Conservation (phyloP, 2,113 vertebrate species). For the Loxodonta africana region DNA sequence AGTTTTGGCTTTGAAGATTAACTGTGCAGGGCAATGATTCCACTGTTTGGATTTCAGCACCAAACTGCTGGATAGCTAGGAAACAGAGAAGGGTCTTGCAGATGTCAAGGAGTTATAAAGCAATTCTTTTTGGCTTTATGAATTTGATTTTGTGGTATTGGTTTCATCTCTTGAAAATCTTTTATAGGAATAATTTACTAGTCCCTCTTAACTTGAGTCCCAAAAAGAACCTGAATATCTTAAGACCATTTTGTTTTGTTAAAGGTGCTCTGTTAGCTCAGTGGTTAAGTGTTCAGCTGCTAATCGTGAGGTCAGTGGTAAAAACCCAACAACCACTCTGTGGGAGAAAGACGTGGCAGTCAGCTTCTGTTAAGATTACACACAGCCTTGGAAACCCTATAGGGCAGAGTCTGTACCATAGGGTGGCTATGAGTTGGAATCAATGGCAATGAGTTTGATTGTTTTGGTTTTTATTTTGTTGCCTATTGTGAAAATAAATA, state of each 20-base stretch:
- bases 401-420: neutral
- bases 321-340: fast-evolving
- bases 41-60: neutral
- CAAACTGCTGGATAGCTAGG: neutral
- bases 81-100: neutral
- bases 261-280: neutral
- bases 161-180: neutral
- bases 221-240: neutral
- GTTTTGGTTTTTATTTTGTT: neutral
- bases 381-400: neutral
- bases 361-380: neutral
- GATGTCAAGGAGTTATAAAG: neutral
- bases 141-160: neutral
- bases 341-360: neutral
- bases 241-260: neutral
- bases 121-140: neutral
- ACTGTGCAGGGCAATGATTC: neutral
- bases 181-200: neutral
- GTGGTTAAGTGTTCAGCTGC: neutral
- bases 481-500: neutral
- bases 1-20: neutral
- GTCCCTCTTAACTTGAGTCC: neutral
- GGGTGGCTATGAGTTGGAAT: neutral
- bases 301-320: neutral
- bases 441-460: neutral